phyloP scores from a whole-genome alignment of 2,797 vertebrate genomes.

The Chaunax sp. region DNA sequence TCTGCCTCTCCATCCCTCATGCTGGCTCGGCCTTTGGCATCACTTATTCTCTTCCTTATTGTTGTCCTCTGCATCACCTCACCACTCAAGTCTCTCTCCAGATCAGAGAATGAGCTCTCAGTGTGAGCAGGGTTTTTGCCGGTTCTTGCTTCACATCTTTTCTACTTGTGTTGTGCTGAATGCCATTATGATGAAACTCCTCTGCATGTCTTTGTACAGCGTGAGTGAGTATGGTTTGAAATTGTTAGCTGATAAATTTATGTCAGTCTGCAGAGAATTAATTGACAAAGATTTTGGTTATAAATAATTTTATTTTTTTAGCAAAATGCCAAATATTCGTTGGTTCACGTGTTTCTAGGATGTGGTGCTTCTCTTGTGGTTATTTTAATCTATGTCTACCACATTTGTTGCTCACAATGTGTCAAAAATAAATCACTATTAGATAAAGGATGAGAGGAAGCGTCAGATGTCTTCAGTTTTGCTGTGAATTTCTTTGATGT shows the following conservation, averaged over 20 bases:
- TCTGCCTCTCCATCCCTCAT: constrained; percentile 29
- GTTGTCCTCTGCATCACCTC: constrained; percentile 48
- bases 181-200: constrained; percentile 27
- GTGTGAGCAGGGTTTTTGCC: constrained; percentile 37
- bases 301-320: neutral
- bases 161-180: constrained; percentile 42
- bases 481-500: no score
- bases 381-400: neutral
- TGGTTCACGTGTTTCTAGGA: no score
- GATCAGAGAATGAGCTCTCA: constrained; percentile 44
- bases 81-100: constrained; percentile 44
- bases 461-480: neutral
- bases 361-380: no score
- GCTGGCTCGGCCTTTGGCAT: constrained; percentile 44
- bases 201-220: neutral
- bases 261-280: neutral
- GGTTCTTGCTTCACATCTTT: constrained; percentile 39
- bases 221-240: constrained; percentile 1
- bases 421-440: no score
- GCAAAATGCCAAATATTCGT: neutral
- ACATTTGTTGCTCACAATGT: no score
- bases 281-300: neutral
- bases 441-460: no score
- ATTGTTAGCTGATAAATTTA: neutral
- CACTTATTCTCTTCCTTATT: constrained; percentile 41